Base-by-base conservation (phyloP, 2,797 vertebrate species). In the Psittacula echo region DNA sequence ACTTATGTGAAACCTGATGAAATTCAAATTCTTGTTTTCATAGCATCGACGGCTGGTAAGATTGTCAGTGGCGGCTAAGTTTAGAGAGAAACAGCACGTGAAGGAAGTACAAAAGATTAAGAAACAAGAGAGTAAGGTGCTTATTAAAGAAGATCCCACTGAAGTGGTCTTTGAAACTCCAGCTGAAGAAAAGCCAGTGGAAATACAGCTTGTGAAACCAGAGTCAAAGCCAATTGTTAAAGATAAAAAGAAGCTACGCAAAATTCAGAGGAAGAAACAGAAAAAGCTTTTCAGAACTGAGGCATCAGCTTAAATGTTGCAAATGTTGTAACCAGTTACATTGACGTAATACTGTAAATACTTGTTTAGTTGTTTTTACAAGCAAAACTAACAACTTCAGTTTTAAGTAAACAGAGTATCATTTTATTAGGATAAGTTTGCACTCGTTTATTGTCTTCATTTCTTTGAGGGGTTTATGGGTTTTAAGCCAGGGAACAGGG, bases 51-150 rank as follows among this genome's bases (percentile, higher is more conserved):
- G 98, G 37, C 73, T 98, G 83, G 7, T 99, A 73, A 98, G 98
- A 56, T 93, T 98, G 85, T 98, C 98, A 29, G 98, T 98, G 17
- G 99, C 99, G 3, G 98, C 99, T 74, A 98, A 98, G 87, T 98
- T 99, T 73, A 98, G 95, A 77, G 99, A 99, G 97, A 99, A 98
- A 90, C 99, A 99, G 95, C 98, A 99, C 97, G 98, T 99, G 95
- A 99, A 99, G 96, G 98, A 99, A 47, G 87, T 98, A 30, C 99
- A 98, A 91, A 99, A 98, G 92, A 68, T 98, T 26, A 99, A 98
- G 97, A 98, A 97, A 96, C 96, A 81, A 4, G 98, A 98, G 39
- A 96, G 94, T 6, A 98, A 98, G 91, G 94, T 97, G 32, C 76
- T 98, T 53, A 9, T 99, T 60, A 50, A 82, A 26, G 96, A 84